Evolutionary conservation across 1,140 invertebrate genomes (phyloP).

Genomic region (Macrocentrus cingulum): DNA sequence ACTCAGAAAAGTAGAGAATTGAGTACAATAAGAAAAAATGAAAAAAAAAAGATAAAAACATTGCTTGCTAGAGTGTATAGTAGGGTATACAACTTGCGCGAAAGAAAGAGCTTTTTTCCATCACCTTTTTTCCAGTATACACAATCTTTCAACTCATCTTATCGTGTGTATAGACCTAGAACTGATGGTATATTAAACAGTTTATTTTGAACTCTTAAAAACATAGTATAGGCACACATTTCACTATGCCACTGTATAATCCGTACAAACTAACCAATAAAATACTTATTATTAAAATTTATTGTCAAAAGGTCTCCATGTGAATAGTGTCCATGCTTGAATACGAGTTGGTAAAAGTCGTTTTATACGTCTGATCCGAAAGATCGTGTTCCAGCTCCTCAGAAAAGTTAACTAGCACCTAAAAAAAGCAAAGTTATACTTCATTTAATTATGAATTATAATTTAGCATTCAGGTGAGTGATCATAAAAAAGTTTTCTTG

Average conservation of each 20-base stretch:
- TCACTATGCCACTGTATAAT: no score
- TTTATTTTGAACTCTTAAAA: no score
- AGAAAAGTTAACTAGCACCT: constrained; percentile 54
- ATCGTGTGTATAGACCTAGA: no score
- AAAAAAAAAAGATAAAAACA: not conserved
- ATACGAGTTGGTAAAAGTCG: constrained; percentile 39
- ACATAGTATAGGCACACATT: not conserved
- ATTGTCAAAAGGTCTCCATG: constrained; percentile 44
- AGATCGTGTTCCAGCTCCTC: constrained; percentile 43
- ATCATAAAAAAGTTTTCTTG: not conserved
- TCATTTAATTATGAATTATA: constrained; percentile 8
- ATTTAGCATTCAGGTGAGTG: not conserved
- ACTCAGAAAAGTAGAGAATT: not conserved
- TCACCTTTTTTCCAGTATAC: no score
- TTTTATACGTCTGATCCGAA: constrained; percentile 28
- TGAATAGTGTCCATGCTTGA: constrained; percentile 43
- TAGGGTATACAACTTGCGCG: not conserved
- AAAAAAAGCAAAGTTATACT: constrained; percentile 18
- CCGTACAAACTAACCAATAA: not conserved
- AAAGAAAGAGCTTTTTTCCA: not conserved
- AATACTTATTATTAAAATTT: not conserved
- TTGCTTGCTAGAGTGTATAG: no score
- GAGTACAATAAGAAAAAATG: constrained; percentile 3
- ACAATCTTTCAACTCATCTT: not conserved
- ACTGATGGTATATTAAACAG: no score